Percentiles rank a stretch among this genome's conserved stretches.
These are phyloP conservation scores for Neocrepidodera transversa DNA, from an alignment of 2,888 invertebrate genomes.

Conservation along the genomic window DNA sequence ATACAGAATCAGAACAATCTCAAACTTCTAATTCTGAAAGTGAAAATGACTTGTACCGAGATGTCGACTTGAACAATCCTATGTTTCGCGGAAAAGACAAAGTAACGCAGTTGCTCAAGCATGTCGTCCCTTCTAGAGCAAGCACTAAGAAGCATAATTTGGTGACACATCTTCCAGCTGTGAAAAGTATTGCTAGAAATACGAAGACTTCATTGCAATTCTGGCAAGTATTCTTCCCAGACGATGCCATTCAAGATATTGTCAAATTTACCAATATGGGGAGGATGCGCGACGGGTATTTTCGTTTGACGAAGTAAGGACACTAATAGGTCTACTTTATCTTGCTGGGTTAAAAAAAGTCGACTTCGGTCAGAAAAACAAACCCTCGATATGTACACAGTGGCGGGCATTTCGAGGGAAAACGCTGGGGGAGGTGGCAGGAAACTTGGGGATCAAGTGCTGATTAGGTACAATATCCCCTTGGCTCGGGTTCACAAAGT, in stretches of 20 bases:
- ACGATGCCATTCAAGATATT: constrained; percentile 38
- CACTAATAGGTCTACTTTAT: constrained; percentile 44
- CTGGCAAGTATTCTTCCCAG: constrained; percentile 11
- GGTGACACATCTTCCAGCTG: constrained; percentile 3
- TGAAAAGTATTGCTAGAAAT: not conserved
- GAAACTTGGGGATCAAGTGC: too few relatives aligned
- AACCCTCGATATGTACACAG: too few relatives aligned
- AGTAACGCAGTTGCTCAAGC: not conserved
- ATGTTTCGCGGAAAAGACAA: constrained; percentile 1
- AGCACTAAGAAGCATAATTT: not conserved
- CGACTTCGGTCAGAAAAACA: too few relatives aligned
- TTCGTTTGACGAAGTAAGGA: constrained; percentile 39
- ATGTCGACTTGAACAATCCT: too few relatives aligned
- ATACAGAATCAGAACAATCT: not conserved
- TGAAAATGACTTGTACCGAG: too few relatives aligned
- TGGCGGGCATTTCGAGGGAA: too few relatives aligned
- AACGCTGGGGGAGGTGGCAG: too few relatives aligned
- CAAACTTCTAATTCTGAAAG: not conserved
- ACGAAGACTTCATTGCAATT: not conserved
- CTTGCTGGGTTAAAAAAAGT: too few relatives aligned
- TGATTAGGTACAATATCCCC: too few relatives aligned
- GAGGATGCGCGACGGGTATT: constrained; percentile 33
- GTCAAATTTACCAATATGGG: constrained; percentile 37
- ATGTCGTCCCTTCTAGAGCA: not conserved
- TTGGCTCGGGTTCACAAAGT: too few relatives aligned